phyloP scores from a whole-genome alignment of 2,888 invertebrate genomes.

The Platycnemis pennipes region DNA sequence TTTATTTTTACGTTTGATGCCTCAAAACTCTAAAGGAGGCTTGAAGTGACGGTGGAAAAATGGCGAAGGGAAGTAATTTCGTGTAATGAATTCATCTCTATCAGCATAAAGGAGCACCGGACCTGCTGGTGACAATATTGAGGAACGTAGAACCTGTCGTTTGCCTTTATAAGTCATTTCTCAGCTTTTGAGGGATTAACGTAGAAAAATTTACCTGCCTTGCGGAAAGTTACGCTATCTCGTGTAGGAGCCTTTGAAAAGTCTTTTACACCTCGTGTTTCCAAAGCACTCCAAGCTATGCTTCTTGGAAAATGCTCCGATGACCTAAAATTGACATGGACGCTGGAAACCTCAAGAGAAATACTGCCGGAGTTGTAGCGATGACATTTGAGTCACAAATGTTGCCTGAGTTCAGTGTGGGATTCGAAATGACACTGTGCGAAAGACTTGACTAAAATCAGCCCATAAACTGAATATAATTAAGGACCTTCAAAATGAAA shows the following conservation, averaged over 20 bases:
- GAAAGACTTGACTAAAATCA: background rate
- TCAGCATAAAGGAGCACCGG: background rate
- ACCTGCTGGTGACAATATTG: background rate
- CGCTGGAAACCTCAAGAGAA: background rate
- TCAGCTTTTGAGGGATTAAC: background rate
- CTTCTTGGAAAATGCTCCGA: background rate
- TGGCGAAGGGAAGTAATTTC: background rate
- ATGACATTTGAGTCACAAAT: background rate
- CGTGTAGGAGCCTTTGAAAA: background rate
- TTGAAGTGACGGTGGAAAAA: background rate
- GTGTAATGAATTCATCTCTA: conserved; percentile 9
- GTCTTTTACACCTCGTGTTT: background rate
- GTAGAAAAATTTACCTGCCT: background rate
- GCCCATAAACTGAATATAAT: background rate
- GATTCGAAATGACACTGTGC: no score
- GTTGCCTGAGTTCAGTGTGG: background rate
- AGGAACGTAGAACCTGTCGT: background rate
- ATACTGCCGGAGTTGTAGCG: background rate
- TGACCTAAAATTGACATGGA: background rate
- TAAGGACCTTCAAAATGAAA: background rate
- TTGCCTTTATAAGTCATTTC: conserved; percentile 32
- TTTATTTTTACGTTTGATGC: no score
- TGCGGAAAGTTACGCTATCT: background rate
- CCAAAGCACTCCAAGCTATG: background rate
- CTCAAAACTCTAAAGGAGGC: background rate